Percentiles rank a stretch among this genome's conserved stretches.
These are phyloP conservation scores for Diarsia mendica DNA, from an alignment of 2,888 invertebrate genomes.

Conservation along the genomic window DNA sequence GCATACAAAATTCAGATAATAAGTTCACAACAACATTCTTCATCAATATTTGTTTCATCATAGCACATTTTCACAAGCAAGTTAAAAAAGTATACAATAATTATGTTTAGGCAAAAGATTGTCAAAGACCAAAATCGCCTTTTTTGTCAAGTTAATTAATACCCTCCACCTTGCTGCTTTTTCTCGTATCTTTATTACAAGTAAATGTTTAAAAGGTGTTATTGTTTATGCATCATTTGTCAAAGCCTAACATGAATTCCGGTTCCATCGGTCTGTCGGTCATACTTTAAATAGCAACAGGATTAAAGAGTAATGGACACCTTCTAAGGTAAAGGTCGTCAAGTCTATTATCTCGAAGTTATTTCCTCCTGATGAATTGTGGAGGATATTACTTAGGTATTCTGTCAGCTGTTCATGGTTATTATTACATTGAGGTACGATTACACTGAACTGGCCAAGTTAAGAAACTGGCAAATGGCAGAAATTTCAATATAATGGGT, in stretches of 20 bases:
- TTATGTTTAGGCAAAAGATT: too few species aligned
- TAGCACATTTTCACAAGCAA: background rate
- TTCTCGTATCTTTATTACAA: background rate
- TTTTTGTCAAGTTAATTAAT: background rate
- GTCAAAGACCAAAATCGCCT: background rate
- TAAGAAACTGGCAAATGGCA: background rate
- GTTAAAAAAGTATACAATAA: too few species aligned
- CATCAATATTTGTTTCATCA: background rate
- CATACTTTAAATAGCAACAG: background rate
- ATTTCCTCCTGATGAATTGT: conserved; percentile 33
- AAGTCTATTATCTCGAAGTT: conserved; percentile 21
- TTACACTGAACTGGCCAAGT: background rate
- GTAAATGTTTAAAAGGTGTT: conserved; percentile 4
- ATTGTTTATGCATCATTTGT: background rate
- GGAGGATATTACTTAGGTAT: background rate
- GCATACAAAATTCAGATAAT: too few species aligned
- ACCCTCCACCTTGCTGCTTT: background rate
- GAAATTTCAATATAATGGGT: background rate
- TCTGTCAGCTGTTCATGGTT: background rate
- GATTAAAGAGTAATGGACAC: conserved; percentile 13
- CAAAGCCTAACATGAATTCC: conserved; percentile 18
- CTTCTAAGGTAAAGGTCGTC: conserved; percentile 44
- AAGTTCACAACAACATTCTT: too few species aligned
- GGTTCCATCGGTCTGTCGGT: conserved; percentile 20
- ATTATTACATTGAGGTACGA: background rate